Base-by-base conservation (phyloP, 2,797 vertebrate genomes). In the Channallabes apus region DNA sequence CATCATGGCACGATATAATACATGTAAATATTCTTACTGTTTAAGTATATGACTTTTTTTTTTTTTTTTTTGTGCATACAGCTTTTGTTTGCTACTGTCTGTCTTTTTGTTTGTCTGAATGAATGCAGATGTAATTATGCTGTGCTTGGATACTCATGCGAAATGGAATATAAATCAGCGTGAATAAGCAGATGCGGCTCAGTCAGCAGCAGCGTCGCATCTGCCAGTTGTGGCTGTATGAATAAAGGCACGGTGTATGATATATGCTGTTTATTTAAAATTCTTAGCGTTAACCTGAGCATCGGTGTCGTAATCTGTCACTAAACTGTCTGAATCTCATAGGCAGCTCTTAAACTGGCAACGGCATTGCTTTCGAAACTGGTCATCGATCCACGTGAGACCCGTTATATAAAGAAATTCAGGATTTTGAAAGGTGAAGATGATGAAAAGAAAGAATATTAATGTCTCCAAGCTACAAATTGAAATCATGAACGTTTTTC, bases 81-180 rank as follows among this genome's bases (percentile, higher is more conserved):
- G 62, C 78, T 54, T 67, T 80, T 80, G 35, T 80, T 80, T 80
- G 78, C n/a, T 29, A n/a, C 59, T 27, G 59, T 80, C 78, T 65
- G 38, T 29, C 38, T 64, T 51, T 67, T 80, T 67, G 41, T 80
- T 80, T 71, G 58, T 72, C 27, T 69, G 64, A 29, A 77, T 41
- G 46, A 64, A 73, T 51, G 46, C 77, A 83, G 61, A 54, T 38
- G 41, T 59, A 78, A 62, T 71, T 71, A 58, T 38, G 75, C 58
- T 72, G 38, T 73, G 75, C n/a, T 73, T 68, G 11, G 46, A 65
- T 35, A 67, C 67, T 80, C 68, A 67, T 82, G 59, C 38, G 82
- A 87, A 68, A 84, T 81, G 62, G 71, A 87, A 84, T 69, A 81
- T 81, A 65, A 87, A 84, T 84, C 35, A 84, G 67, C 81, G 41